A percentile compares a stretch with the other conserved stretches of the same genome.
These are phyloP conservation scores for Pseudomugil gertrudae DNA, from an alignment of 2,797 vertebrate species.

Conservation along the genomic window DNA sequence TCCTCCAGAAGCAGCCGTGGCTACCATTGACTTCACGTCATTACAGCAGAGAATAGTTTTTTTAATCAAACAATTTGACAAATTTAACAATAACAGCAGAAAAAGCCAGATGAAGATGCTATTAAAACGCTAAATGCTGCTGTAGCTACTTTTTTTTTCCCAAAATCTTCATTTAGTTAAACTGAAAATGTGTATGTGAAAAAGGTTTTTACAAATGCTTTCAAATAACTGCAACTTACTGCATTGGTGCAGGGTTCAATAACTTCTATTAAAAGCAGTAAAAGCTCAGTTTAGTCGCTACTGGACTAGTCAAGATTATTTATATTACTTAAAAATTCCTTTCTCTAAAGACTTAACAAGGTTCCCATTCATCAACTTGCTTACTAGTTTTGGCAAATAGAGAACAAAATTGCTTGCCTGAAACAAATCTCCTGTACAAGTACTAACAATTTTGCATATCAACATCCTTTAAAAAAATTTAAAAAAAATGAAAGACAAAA, in stretches of 20 bases:
- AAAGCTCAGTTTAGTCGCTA: not conserved
- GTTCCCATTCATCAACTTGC: no score
- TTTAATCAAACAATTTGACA: slow-evolving; percentile 35
- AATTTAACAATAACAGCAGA: slow-evolving; percentile 19
- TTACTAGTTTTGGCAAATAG: not conserved
- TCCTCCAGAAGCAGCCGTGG: slow-evolving; percentile 33
- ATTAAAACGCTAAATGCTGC: slow-evolving; percentile 21
- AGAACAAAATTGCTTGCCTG: no score
- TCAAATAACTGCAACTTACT: not conserved
- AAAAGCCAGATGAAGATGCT: slow-evolving; percentile 9
- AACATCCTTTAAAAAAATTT: not conserved
- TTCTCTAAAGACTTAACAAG: not conserved
- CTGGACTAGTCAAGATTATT: not conserved
- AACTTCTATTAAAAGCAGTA: not conserved
- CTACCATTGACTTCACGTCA: slow-evolving; percentile 45
- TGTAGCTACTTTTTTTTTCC: not conserved
- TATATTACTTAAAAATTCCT: not conserved
- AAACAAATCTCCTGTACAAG: no score
- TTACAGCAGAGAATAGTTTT: slow-evolving; percentile 42
- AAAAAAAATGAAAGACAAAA: no score
- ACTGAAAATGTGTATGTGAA: not conserved
- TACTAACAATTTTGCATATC: not conserved
- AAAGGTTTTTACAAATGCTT: not conserved
- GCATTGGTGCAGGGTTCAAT: not conserved
- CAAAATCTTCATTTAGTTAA: not conserved